Evolutionary conservation across 2,888 invertebrate species (phyloP).

Genomic region (Tipula lateralis): DNA sequence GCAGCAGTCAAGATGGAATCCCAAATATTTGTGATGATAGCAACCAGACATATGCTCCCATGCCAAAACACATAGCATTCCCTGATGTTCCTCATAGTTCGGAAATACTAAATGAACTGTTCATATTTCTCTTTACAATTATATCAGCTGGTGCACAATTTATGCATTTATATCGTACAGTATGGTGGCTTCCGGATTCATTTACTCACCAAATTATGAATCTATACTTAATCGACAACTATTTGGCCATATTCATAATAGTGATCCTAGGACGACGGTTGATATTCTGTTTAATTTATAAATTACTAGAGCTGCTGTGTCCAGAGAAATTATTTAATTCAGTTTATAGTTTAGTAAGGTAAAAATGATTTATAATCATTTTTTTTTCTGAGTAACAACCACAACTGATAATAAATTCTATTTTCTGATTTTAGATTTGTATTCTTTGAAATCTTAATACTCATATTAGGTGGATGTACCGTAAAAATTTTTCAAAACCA

Average conservation of each 20-base stretch:
- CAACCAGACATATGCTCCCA: slow-evolving; percentile 40
- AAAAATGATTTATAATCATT: not conserved
- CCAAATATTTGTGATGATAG: not conserved
- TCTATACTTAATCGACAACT: slow-evolving; percentile 87
- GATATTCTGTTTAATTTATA: slow-evolving; percentile 59
- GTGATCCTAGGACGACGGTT: slow-evolving; percentile 76
- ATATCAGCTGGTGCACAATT: slow-evolving; percentile 83
- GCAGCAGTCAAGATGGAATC: not conserved
- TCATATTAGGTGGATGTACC: slow-evolving; percentile 62
- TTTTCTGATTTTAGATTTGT: slow-evolving; percentile 51
- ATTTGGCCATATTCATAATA: slow-evolving; percentile 78
- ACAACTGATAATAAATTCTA: not conserved
- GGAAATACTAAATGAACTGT: slow-evolving; percentile 77
- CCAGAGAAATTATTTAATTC: slow-evolving; percentile 46
- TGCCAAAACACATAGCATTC: slow-evolving; percentile 77
- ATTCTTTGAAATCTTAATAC: slow-evolving; percentile 58
- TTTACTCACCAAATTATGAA: slow-evolving; percentile 85
- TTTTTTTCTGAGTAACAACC: not conserved
- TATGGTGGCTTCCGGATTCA: slow-evolving; percentile 96
- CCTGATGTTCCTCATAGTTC: slow-evolving; percentile 73
- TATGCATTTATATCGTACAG: slow-evolving; percentile 88
- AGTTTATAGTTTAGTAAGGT: slow-evolving; percentile 39
- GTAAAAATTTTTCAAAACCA: slow-evolving; percentile 69
- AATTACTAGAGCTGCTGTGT: slow-evolving; percentile 51
- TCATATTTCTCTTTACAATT: slow-evolving; percentile 75